These are phyloP conservation scores for Columba janthina DNA, from an alignment of 2,113 vertebrate genomes.

Conservation along the genomic window DNA sequence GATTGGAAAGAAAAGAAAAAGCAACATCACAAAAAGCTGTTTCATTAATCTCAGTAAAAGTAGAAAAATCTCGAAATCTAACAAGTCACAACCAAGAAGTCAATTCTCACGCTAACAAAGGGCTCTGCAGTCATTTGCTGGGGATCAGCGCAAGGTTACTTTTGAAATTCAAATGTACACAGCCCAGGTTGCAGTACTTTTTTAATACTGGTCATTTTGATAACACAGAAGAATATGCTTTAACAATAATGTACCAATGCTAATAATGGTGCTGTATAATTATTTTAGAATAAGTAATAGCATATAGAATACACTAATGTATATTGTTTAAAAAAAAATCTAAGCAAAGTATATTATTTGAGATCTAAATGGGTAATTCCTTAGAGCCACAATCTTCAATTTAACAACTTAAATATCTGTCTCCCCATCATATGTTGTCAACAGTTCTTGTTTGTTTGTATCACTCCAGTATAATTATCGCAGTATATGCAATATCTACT, in stretches of 20 bases:
- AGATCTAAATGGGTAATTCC: not conserved
- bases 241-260: not conserved
- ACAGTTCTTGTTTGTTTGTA: not conserved
- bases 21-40: not conserved
- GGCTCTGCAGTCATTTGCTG: not conserved
- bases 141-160: not conserved
- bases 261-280: not conserved
- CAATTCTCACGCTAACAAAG: not conserved
- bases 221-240: not conserved
- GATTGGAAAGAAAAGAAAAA: not conserved
- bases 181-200: not conserved
- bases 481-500: not conserved
- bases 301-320: not conserved
- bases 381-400: not conserved
- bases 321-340: not conserved
- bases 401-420: not conserved
- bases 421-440: not conserved
- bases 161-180: not conserved
- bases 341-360: not conserved
- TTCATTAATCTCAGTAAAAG: not conserved
- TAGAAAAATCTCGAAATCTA: not conserved
- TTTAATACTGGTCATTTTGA: not conserved
- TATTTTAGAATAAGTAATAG: not conserved
- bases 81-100: not conserved
- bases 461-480: not conserved